Percentiles rank a stretch among this genome's conserved stretches.
These are phyloP conservation scores for Minunthozetes semirufus DNA, from an alignment of 2,888 invertebrate genomes.

Conservation along the genomic window DNA sequence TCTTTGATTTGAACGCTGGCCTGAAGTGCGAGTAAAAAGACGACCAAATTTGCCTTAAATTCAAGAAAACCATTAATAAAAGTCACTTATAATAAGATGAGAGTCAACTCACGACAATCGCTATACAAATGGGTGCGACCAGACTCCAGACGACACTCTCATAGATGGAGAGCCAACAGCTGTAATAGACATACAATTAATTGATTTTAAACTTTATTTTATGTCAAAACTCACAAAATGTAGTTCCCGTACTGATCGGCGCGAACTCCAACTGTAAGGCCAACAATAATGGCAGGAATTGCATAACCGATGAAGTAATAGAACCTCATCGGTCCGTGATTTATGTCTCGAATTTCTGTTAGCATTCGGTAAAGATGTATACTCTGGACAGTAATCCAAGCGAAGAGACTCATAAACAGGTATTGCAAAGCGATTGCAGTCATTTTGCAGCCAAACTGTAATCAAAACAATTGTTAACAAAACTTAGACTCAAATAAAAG, in stretches of 20 bases:
- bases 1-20: slow-evolving; percentile 86
- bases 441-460: slow-evolving; percentile 72
- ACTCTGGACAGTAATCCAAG: slow-evolving; percentile 86
- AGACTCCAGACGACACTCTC: slow-evolving; percentile 92
- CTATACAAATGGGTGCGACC: slow-evolving; percentile 62
- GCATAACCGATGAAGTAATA: slow-evolving; percentile 88
- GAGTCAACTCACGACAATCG: slow-evolving; percentile 27
- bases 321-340: slow-evolving; percentile 85
- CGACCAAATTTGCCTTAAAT: slow-evolving; percentile 59
- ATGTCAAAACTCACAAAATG: slow-evolving; percentile 66
- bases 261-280: slow-evolving; percentile 80
- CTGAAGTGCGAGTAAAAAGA: slow-evolving; percentile 74
- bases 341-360: slow-evolving; percentile 90
- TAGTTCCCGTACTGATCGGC: slow-evolving; percentile 92
- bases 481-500: background rate
- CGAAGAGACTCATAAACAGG: slow-evolving; percentile 80
- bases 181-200: slow-evolving; percentile 48
- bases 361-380: slow-evolving; percentile 87
- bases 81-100: background rate
- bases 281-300: slow-evolving; percentile 76
- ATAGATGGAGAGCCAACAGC: slow-evolving; percentile 91
- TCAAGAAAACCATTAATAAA: background rate
- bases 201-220: background rate
- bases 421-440: slow-evolving; percentile 86
- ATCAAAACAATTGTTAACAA: slow-evolving; percentile 8